Conservation (phyloP, 1,140 invertebrate genomes). For the Eurosta solidaginis region DNA sequence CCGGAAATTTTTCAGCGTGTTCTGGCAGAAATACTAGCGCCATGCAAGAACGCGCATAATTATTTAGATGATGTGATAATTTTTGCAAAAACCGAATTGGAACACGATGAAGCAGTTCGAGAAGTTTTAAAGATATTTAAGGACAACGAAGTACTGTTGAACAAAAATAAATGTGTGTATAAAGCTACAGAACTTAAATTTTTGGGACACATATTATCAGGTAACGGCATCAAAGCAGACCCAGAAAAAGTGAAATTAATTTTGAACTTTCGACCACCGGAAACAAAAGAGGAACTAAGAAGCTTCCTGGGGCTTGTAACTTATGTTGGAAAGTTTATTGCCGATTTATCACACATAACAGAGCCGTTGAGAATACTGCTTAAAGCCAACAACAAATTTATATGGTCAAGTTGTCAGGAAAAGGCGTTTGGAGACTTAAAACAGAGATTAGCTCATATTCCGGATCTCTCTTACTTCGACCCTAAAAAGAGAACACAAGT, state of each 20-base stretch:
- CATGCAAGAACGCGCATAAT: no score
- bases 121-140: constrained; percentile 35
- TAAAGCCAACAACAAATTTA: no score
- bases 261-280: constrained; percentile 37
- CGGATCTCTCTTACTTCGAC: no score
- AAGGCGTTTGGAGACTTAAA: no score
- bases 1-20: constrained; percentile 40
- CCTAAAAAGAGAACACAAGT: no score
- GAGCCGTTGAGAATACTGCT: no score
- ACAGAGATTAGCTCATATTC: no score
- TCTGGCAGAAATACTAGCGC: constrained; percentile 30
- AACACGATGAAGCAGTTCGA: constrained; percentile 38
- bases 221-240: constrained; percentile 39
- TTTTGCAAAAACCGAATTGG: constrained; percentile 36
- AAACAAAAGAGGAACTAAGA: constrained; percentile 41
- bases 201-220: constrained; percentile 56
- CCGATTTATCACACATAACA: no score
- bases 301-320: constrained; percentile 51
- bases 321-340: constrained; percentile 39
- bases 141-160: constrained; percentile 37
- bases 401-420: no score
- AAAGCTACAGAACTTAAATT: constrained; percentile 47
- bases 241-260: background rate
- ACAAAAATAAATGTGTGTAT: constrained; percentile 46
- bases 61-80: constrained; percentile 36